Percentiles rank a stretch among this genome's conserved stretches.
Conservation (phyloP, 1,140 invertebrate genomes). For the Nomia melanderi region DNA sequence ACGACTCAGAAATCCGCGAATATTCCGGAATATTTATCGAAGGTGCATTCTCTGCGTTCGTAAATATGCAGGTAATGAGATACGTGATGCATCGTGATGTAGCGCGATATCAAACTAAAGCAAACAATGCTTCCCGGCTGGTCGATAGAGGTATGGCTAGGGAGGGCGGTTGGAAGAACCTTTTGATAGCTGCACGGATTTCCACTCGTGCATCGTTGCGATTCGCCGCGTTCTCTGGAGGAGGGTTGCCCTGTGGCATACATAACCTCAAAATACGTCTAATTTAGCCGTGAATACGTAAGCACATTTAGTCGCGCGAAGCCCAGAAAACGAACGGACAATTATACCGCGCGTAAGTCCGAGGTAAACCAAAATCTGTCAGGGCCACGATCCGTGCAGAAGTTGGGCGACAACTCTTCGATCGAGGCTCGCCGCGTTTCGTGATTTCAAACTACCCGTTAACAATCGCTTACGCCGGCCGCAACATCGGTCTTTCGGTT, state of each 20-base stretch:
- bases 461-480: slow-evolving; percentile 44
- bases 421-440: slow-evolving; percentile 40
- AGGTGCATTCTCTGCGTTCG: neutral
- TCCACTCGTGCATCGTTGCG: neutral
- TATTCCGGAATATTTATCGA: neutral
- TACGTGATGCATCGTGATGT: neutral
- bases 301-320: neutral
- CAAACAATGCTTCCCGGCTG: neutral
- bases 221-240: neutral
- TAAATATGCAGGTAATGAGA: neutral
- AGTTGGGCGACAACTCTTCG: slow-evolving; percentile 40
- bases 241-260: too few species aligned
- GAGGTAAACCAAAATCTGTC: slow-evolving; percentile 59
- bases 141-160: neutral
- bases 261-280: slow-evolving; percentile 1
- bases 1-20: neutral
- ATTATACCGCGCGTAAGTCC: slow-evolving; percentile 58
- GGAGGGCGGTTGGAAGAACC: neutral
- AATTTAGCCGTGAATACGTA: slow-evolving; percentile 16
- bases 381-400: slow-evolving; percentile 42
- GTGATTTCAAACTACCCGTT: slow-evolving; percentile 50
- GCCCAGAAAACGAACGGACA: slow-evolving; percentile 18
- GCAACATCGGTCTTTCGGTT: slow-evolving; percentile 7
- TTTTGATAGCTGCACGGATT: neutral
- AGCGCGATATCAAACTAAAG: slow-evolving; percentile 1